phyloP scores from a whole-genome alignment of 1,140 invertebrate genomes.

The Drosophila willistoni region DNA sequence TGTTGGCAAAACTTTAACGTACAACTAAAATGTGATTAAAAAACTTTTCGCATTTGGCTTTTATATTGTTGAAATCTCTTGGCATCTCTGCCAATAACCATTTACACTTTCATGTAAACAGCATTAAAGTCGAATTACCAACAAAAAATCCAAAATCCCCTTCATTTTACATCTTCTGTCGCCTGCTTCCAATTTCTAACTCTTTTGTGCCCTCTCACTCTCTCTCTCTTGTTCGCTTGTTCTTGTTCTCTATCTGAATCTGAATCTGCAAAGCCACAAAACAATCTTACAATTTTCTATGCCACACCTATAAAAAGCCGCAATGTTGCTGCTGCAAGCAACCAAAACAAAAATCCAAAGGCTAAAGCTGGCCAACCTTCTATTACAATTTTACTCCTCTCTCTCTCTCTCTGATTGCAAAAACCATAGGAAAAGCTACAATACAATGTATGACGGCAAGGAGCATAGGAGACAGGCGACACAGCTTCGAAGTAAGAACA shows the following conservation, averaged over 20 bases:
- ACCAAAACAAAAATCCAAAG: constrained; percentile 38
- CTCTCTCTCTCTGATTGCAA: constrained; percentile 36
- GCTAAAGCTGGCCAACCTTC: constrained; percentile 16
- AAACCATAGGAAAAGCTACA: constrained; percentile 21
- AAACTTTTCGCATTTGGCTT: constrained; percentile 42
- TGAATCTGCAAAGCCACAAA: constrained; percentile 29
- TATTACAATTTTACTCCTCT: neutral
- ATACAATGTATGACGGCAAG: constrained; percentile 27
- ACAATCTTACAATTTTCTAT: constrained; percentile 26
- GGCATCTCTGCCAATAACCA: constrained; percentile 55
- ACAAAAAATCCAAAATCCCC: neutral
- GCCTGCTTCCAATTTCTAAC: neutral
- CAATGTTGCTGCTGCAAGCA: constrained; percentile 47
- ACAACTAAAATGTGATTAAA: constrained; percentile 37
- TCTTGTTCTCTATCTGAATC: constrained; percentile 6
- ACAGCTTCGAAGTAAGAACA: constrained; percentile 12
- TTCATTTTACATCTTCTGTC: neutral
- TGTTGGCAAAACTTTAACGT: constrained; percentile 14
- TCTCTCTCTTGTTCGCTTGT: neutral
- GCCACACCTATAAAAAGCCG: constrained; percentile 48
- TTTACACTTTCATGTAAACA: constrained; percentile 57
- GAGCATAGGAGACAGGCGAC: constrained; percentile 29
- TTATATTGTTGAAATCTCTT: constrained; percentile 37
- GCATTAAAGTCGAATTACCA: constrained; percentile 46
- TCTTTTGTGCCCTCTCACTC: neutral